Percentiles rank a stretch among this genome's conserved stretches.
phyloP scores from a whole-genome alignment of 2,113 vertebrate species.

The Sander lucioperca region DNA sequence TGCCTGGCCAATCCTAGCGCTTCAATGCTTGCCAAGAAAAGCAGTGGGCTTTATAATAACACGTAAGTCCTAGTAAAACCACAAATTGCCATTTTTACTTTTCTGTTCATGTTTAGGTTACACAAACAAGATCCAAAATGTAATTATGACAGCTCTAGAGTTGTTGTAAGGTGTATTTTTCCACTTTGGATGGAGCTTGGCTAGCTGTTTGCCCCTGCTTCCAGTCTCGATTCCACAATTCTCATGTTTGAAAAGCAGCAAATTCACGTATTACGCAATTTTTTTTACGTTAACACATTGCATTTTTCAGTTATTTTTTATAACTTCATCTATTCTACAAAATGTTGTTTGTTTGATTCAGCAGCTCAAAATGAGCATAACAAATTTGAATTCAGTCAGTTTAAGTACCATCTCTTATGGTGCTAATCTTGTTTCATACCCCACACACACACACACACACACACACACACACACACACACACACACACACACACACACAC shows the following conservation, averaged over 20 bases:
- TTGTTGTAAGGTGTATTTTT: not conserved
- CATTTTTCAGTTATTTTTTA: not conserved
- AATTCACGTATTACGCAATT: not conserved
- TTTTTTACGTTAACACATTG: not conserved
- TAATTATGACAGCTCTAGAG: not conserved
- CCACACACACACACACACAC: conserved; percentile 1
- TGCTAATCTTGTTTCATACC: conserved; percentile 21
- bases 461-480: not conserved
- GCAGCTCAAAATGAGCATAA: conserved; percentile 1
- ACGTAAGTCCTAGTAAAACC: not conserved
- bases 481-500: not conserved
- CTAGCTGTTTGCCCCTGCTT: not conserved
- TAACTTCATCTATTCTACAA: not conserved
- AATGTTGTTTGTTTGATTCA: not conserved
- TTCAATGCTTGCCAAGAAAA: too few species aligned
- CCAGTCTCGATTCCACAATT: not conserved
- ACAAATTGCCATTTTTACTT: not conserved
- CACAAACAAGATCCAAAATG: not conserved
- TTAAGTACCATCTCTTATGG: conserved; percentile 4
- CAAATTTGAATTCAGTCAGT: conserved; percentile 12
- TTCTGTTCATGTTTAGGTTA: not conserved
- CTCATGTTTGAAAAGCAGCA: not conserved
- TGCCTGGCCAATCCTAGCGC: too few species aligned
- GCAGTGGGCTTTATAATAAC: too few species aligned
- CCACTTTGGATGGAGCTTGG: not conserved